These are phyloP conservation scores for Colletes latitarsis DNA, from an alignment of 1,140 invertebrate genomes.

Conservation along the genomic window DNA sequence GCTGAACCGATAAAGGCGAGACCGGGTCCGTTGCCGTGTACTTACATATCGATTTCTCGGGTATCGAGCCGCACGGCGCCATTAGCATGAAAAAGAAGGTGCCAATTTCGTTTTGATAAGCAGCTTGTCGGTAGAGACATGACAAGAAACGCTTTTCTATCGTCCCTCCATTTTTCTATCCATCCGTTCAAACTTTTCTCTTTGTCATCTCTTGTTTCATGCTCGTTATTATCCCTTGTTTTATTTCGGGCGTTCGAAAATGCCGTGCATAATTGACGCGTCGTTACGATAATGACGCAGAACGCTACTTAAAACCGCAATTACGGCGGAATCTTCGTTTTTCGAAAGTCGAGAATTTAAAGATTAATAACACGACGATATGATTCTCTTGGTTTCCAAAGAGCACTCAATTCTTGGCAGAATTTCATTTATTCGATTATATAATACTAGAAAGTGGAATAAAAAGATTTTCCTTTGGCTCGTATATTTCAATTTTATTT, in stretches of 20 bases:
- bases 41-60: constrained; percentile 59
- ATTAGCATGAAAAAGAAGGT: constrained; percentile 72
- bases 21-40: constrained; percentile 59
- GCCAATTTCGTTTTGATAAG: constrained; percentile 67
- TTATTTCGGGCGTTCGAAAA: not conserved
- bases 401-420: too few species aligned
- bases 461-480: too few species aligned
- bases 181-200: not conserved
- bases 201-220: not conserved
- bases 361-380: too few species aligned
- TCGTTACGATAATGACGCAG: too few species aligned
- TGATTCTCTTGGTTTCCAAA: too few species aligned
- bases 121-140: not conserved
- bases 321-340: not conserved
- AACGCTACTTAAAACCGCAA: not conserved
- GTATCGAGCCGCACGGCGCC: constrained; percentile 39
- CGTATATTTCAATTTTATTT: too few species aligned
- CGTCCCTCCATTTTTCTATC: constrained; percentile 20
- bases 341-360: too few species aligned
- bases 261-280: not conserved
- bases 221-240: not conserved
- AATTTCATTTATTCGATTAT: too few species aligned
- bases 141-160: constrained; percentile 10
- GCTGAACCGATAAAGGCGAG: constrained; percentile 50
- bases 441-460: too few species aligned